A percentile compares a stretch with the other conserved stretches of the same genome.
These are phyloP conservation scores for Cyanoramphus novaezelandiae DNA, from an alignment of 2,113 vertebrate genomes.

Conservation along the genomic window DNA sequence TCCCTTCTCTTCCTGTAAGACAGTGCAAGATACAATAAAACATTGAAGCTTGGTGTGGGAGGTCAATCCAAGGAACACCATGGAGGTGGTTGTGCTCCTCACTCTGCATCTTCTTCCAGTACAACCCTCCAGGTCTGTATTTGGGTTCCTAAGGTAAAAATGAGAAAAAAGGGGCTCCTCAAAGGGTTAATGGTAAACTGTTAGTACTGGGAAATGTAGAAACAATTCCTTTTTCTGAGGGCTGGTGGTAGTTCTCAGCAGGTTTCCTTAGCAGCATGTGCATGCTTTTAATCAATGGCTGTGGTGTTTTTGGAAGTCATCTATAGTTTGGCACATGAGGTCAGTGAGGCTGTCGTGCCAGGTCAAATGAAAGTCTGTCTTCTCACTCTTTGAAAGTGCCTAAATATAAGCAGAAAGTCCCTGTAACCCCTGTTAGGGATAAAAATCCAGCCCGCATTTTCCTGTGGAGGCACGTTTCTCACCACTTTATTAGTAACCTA, in stretches of 20 bases:
- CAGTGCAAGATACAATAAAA: background rate
- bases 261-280: background rate
- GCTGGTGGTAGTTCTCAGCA: background rate
- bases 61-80: background rate
- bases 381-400: background rate
- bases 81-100: background rate
- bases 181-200: background rate
- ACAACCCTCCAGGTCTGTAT: background rate
- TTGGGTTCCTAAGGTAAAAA: background rate
- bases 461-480: background rate
- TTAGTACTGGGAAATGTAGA: background rate
- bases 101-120: background rate
- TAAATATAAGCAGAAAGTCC: background rate
- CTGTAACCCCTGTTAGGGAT: background rate
- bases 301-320: background rate
- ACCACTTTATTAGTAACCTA: background rate
- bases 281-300: background rate
- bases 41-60: background rate
- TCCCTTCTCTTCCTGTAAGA: background rate
- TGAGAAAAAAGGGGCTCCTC: background rate
- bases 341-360: accelerated
- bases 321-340: background rate
- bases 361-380: background rate
- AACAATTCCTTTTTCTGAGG: background rate
- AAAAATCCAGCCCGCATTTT: background rate